Conservation (phyloP, 2,888 invertebrate species). For the Lochmaea crataegi region DNA sequence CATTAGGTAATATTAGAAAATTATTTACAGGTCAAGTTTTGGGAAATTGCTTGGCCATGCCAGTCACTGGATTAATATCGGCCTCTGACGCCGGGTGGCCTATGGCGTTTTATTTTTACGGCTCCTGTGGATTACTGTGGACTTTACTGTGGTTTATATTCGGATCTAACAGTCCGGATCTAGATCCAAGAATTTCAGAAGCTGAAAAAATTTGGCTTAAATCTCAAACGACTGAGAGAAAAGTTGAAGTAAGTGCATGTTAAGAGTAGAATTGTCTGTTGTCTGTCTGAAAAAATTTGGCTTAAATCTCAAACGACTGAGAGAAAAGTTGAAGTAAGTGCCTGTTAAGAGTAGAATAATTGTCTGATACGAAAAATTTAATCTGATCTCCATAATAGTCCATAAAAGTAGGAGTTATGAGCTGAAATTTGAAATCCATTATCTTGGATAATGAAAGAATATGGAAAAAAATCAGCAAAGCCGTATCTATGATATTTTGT, state of each 20-base stretch:
- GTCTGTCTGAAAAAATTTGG: conserved; percentile 74
- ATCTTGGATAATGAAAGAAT: too few relatives aligned
- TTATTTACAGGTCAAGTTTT: conserved; percentile 69
- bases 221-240: conserved; percentile 65
- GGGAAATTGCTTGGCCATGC: conserved; percentile 80
- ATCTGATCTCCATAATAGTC: too few relatives aligned
- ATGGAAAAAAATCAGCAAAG: too few relatives aligned
- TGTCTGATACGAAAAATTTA: too few relatives aligned
- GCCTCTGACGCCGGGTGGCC: conserved; percentile 81
- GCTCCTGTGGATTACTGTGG: conserved; percentile 74
- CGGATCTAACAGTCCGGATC: conserved; percentile 75
- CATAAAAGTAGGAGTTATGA: too few relatives aligned
- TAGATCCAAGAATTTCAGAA: conserved; percentile 70
- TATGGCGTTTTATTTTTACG: conserved; percentile 81
- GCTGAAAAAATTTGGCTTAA: conserved; percentile 77
- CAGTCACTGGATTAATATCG: conserved; percentile 79
- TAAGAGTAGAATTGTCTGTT: too few relatives aligned
- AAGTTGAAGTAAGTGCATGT: conserved; percentile 69
- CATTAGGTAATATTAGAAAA: too few relatives aligned
- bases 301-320: conserved; percentile 69
- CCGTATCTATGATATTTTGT: too few relatives aligned
- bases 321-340: conserved; percentile 71
- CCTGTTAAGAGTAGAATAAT: too few relatives aligned
- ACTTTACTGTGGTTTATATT: conserved; percentile 70
- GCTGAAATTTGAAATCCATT: too few relatives aligned